Evolutionary conservation across 2,888 invertebrate species (phyloP).

Genomic region (Diadegma fenestrale): DNA sequence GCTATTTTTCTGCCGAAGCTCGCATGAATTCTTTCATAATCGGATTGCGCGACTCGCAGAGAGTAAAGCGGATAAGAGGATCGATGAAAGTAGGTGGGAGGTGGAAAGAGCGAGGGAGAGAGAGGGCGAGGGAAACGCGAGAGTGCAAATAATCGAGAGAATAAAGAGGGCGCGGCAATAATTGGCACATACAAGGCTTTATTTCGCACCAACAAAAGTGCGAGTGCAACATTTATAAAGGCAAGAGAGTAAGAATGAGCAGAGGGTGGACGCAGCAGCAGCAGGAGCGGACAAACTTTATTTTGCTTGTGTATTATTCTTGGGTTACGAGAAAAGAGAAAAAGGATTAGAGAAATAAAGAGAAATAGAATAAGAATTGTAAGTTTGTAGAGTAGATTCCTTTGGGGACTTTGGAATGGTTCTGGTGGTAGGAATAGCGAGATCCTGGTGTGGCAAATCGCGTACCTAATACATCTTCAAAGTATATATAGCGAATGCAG

Average conservation of each 20-base stretch:
- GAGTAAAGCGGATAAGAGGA: conserved; percentile 44
- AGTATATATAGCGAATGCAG: background rate
- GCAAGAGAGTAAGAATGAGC: background rate
- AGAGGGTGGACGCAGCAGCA: background rate
- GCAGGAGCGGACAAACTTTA: background rate
- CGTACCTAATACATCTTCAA: conserved; percentile 23
- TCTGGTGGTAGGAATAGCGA: conserved; percentile 43
- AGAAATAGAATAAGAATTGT: conserved; percentile 51
- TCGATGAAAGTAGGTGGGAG: conserved; percentile 31
- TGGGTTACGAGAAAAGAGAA: conserved; percentile 7
- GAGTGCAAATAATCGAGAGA: conserved; percentile 20
- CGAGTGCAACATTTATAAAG: background rate
- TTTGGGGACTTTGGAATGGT: conserved; percentile 39
- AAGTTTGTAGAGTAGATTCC: conserved; percentile 53
- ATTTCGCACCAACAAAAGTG: conserved; percentile 39
- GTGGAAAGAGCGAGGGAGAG: conserved; percentile 20
- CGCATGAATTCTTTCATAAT: conserved; percentile 64
- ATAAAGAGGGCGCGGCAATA: conserved; percentile 45
- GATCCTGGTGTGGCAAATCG: conserved; percentile 59
- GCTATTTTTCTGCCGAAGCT: conserved; percentile 41
- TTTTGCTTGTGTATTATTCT: conserved; percentile 23
- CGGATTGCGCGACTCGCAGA: conserved; percentile 57
- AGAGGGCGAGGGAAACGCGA: conserved; percentile 46
- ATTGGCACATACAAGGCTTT: conserved; percentile 65
- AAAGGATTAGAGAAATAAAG: conserved; percentile 42